phyloP scores from a whole-genome alignment of 2,888 invertebrate species.

The Aphelenchoides bicaudatus region DNA sequence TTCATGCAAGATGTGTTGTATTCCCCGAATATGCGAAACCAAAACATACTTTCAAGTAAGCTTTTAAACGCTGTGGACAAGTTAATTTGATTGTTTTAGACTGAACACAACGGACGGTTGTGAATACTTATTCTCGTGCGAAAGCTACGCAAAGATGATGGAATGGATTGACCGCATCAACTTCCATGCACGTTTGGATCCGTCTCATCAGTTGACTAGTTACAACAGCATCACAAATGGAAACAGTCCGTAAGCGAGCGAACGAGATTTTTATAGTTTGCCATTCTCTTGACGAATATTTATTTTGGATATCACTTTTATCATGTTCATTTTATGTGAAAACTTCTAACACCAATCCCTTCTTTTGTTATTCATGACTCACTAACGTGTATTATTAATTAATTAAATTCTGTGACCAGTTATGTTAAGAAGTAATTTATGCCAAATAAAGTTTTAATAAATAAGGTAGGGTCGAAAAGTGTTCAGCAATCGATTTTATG shows the following conservation, averaged over 20 bases:
- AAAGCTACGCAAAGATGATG: slow-evolving; percentile 68
- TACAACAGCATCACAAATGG: slow-evolving; percentile 1
- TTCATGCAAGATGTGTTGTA: slow-evolving; percentile 69
- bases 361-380: no score
- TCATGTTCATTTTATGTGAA: no score
- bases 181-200: slow-evolving; percentile 76
- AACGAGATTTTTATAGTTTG: no score
- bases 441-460: no score
- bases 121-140: slow-evolving; percentile 82
- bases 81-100: slow-evolving; percentile 63
- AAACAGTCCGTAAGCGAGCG: slow-evolving; percentile 8
- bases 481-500: no score
- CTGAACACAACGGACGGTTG: slow-evolving; percentile 82
- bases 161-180: slow-evolving; percentile 71
- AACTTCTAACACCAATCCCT: no score
- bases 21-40: slow-evolving; percentile 92
- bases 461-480: no score
- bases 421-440: no score
- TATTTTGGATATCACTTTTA: no score
- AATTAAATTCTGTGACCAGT: no score
- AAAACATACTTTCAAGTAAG: slow-evolving; percentile 75
- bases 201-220: slow-evolving; percentile 4
- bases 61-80: not conserved
- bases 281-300: no score
- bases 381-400: no score